Conservation (phyloP, 2,888 invertebrate genomes). For the Mythimna lalbum region DNA sequence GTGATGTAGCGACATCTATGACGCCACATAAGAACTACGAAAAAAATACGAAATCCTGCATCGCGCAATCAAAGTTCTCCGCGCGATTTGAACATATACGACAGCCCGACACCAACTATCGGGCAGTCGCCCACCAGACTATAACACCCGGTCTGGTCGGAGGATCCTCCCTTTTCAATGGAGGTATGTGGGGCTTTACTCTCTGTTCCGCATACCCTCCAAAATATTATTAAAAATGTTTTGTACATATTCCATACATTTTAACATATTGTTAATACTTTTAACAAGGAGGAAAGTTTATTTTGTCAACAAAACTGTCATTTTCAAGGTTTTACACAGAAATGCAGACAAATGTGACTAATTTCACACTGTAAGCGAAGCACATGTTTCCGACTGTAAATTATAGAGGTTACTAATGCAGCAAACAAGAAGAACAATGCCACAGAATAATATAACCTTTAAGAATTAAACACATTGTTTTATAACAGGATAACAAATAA, state of each 20-base stretch:
- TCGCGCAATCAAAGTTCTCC: no score
- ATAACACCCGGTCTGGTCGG: no score
- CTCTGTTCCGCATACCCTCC: no score
- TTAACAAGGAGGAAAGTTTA: conserved; percentile 4
- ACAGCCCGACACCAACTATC: no score
- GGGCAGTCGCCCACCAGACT: no score
- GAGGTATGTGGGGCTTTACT: no score
- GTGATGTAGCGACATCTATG: no score
- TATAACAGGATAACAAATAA: conserved; percentile 30
- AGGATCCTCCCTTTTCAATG: no score
- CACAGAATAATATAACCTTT: conserved; percentile 27
- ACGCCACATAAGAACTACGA: no score
- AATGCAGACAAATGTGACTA: neutral
- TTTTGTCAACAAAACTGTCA: conserved; percentile 25
- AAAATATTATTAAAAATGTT: conserved; percentile 13
- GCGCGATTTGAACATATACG: no score
- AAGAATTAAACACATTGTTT: conserved; percentile 33
- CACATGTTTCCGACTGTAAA: conserved; percentile 1
- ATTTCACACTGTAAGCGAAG: neutral
- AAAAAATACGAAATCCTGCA: no score
- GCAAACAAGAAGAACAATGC: conserved; percentile 28
- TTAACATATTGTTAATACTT: conserved; percentile 1
- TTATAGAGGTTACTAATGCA: conserved; percentile 13
- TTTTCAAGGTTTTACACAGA: neutral
- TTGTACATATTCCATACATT: conserved; percentile 16